Evolutionary conservation across 2,888 invertebrate species (phyloP), one percentile per base, ranked within the genome.

Genomic region (Athalia rosae): DNA sequence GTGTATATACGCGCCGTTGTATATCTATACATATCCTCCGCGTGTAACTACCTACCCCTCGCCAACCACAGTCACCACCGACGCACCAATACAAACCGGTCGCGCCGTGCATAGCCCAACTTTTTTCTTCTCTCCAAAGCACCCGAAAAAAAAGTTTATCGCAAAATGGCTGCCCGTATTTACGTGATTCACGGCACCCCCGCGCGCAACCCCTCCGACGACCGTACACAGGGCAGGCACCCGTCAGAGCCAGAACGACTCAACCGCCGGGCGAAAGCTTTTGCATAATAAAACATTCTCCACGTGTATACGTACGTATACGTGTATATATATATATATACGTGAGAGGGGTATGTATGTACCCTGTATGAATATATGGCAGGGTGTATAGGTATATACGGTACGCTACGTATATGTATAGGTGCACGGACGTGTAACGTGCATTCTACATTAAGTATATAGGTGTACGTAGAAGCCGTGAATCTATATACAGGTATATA

Each of bases 101-200:
- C 28, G 28, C 28, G 28, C 13, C 69, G 71, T 86, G 82, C 84
- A 84, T 85, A 85, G 84, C 84, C 84, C 87, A 88, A 87, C 87
- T 87, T 88, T 87, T 85, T 87, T 28, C 84, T 87, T 28, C 84
- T 81, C 82, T 79, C 81, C 77, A 78, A 58, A 80, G 81, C 80
- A 80, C 82, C 84, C 82, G 83, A 84, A 84, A 86, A 87, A 86
- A 87, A 86, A 86, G 85, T 86, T 86, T 85, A 87, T 87, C 86
- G 85, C 87, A 87, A 87, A 88, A 89, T 89, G 89, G 89, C 88
- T 88, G 89, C 89, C 88, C 85, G 89, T 89, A 89, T 89, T 89
- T 89, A 89, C 88, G 89, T 85, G 86, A 87, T 87, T 87, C 87
- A 85, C 86, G 88, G 69, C 80, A 81, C 78, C 81, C 84, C 81